These are phyloP conservation scores for Eutolmus rufibarbis DNA, from an alignment of 2,888 invertebrate genomes.

Conservation along the genomic window DNA sequence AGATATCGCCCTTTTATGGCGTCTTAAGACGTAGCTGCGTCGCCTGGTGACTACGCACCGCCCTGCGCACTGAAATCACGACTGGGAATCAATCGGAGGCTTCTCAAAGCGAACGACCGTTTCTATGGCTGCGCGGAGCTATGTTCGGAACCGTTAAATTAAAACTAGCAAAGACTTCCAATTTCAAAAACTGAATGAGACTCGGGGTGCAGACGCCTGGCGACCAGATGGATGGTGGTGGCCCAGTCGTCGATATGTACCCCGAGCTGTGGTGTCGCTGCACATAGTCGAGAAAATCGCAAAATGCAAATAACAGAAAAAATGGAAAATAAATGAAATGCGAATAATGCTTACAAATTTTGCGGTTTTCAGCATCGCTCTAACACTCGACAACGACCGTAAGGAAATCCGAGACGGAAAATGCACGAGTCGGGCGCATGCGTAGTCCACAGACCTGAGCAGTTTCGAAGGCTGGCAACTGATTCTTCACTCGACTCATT, in stretches of 20 bases:
- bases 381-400: not conserved
- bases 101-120: not conserved
- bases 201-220: not conserved
- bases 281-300: not conserved
- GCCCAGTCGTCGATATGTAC: not conserved
- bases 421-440: constrained; percentile 18
- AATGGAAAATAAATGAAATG: constrained; percentile 25
- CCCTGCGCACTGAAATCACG: not conserved
- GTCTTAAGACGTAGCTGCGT: not conserved
- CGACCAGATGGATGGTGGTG: not conserved
- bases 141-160: constrained; percentile 23
- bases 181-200: constrained; percentile 24
- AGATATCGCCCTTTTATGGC: not conserved
- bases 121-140: constrained; percentile 7
- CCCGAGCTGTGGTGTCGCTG: constrained; percentile 6
- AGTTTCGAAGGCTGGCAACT: not conserved
- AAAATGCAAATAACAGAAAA: not conserved
- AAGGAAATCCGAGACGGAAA: constrained; percentile 8
- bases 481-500: not conserved
- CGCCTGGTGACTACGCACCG: not conserved
- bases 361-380: constrained; percentile 16
- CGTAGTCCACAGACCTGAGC: not conserved
- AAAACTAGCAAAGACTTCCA: not conserved
- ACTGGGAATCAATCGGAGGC: not conserved
- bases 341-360: constrained; percentile 39